phyloP scores from a whole-genome alignment of 2,113 vertebrate species.

The Toxostoma redivivum region DNA sequence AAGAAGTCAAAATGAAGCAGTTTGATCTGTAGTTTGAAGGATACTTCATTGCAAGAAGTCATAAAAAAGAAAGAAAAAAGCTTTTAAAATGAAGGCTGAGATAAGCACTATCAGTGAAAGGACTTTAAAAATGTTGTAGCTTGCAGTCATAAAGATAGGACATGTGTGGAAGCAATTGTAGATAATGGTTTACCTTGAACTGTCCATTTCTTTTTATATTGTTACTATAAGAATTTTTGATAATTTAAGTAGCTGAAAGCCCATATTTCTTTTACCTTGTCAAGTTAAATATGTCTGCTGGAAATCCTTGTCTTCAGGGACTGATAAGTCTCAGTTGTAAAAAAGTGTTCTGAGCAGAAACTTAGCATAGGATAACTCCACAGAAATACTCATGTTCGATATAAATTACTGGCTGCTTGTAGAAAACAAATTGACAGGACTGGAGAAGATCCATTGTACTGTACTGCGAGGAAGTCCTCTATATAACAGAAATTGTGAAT shows the following conservation, averaged over 20 bases:
- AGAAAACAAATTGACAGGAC: not conserved
- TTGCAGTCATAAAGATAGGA: constrained; percentile 8
- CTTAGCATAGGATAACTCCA: not conserved
- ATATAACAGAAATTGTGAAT: not conserved
- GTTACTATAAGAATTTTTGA: not conserved
- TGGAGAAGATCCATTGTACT: not conserved
- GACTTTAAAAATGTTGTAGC: not conserved
- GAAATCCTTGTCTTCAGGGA: not conserved
- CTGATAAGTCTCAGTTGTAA: not conserved
- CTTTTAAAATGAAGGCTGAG: not conserved
- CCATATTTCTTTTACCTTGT: not conserved
- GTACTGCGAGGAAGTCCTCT: not conserved
- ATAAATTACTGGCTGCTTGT: not conserved
- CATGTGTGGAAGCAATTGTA: not conserved
- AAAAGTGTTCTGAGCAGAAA: not conserved
- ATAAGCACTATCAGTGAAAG: constrained; percentile 31
- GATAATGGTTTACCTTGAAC: constrained; percentile 28
- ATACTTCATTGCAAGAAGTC: not conserved
- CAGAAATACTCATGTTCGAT: not conserved
- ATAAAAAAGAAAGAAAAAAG: not conserved
- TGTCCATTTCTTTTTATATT: constrained; percentile 12
- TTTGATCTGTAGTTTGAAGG: not conserved
- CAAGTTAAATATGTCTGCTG: not conserved
- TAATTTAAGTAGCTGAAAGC: not conserved
- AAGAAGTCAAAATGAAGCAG: not conserved